phyloP scores from a whole-genome alignment of 1,140 invertebrate genomes.

The Drosophila pruinosa region DNA sequence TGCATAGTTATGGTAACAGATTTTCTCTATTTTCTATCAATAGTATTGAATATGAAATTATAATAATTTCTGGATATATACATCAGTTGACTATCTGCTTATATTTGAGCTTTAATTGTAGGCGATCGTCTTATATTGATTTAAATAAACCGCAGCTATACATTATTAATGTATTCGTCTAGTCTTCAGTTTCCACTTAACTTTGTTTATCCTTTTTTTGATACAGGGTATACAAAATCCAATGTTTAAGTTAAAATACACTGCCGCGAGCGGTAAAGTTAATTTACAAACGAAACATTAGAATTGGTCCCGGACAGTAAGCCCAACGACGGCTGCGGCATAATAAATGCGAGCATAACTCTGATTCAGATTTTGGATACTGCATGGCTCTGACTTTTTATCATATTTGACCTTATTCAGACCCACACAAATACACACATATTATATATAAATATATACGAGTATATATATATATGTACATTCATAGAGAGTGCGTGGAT shows the following conservation, averaged over 20 bases:
- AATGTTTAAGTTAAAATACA: constrained; percentile 42
- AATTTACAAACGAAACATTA: constrained; percentile 80
- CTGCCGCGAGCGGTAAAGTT: constrained; percentile 70
- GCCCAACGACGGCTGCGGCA: constrained; percentile 61
- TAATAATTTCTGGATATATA: too few relatives aligned
- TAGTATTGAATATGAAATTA: too few relatives aligned
- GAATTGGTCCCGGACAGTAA: constrained; percentile 55
- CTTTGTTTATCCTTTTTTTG: background rate
- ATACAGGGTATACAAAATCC: constrained; percentile 15
- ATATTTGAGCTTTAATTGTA: too few relatives aligned
- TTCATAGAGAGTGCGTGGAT: constrained; percentile 53
- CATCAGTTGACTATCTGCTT: too few relatives aligned
- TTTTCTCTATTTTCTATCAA: too few relatives aligned
- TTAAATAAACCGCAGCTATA: too few relatives aligned
- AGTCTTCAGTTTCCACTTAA: background rate
- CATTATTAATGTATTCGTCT: background rate
- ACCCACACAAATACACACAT: background rate
- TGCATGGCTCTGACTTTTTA: constrained; percentile 30
- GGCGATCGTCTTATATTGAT: too few relatives aligned
- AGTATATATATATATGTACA: background rate
- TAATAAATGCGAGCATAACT: constrained; percentile 77
- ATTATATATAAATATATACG: background rate
- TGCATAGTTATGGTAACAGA: too few relatives aligned
- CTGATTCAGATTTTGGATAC: constrained; percentile 56
- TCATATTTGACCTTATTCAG: constrained; percentile 60